phyloP scores from a whole-genome alignment of 2,113 vertebrate species.

The Eptesicus fuscus region DNA sequence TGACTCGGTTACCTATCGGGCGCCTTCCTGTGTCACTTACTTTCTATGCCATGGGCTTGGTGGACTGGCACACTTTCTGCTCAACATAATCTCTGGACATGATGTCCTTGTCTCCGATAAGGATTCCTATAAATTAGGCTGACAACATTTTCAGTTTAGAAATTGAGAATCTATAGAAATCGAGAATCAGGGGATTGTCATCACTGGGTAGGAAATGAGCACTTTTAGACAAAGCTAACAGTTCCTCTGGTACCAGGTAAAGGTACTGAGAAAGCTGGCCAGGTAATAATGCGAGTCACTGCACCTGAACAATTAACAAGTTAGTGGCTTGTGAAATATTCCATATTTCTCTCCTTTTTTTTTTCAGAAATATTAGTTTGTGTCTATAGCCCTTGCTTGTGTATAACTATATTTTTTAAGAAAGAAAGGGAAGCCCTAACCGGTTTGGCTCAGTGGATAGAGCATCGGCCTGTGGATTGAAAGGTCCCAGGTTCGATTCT shows the following conservation, averaged over 20 bases:
- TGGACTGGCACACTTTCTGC: not conserved
- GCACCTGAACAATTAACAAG: not conserved
- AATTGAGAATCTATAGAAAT: constrained; percentile 9
- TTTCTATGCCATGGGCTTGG: not conserved
- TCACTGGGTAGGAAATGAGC: constrained; percentile 20
- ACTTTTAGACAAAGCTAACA: constrained; percentile 16
- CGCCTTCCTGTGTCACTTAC: constrained; percentile 12
- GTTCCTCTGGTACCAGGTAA: not conserved
- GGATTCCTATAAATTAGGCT: constrained; percentile 43
- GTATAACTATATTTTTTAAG: not conserved
- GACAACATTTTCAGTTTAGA: constrained; percentile 25
- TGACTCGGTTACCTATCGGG: constrained; percentile 4
- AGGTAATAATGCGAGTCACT: constrained; percentile 53
- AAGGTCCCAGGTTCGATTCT: too few relatives aligned
- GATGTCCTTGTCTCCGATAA: constrained; percentile 25
- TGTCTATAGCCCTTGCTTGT: not conserved
- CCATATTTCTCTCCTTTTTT: not conserved
- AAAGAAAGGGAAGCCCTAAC: not conserved
- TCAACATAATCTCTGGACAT: not conserved
- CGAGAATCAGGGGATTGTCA: constrained; percentile 31
- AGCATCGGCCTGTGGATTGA: too few relatives aligned
- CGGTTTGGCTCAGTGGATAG: too few relatives aligned
- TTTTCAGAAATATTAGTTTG: not conserved
- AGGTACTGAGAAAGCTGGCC: not conserved
- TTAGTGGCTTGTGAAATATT: not conserved